Evolutionary conservation across 2,797 vertebrate species (phyloP).

Genomic region (Kryptolebias ocellatus): DNA sequence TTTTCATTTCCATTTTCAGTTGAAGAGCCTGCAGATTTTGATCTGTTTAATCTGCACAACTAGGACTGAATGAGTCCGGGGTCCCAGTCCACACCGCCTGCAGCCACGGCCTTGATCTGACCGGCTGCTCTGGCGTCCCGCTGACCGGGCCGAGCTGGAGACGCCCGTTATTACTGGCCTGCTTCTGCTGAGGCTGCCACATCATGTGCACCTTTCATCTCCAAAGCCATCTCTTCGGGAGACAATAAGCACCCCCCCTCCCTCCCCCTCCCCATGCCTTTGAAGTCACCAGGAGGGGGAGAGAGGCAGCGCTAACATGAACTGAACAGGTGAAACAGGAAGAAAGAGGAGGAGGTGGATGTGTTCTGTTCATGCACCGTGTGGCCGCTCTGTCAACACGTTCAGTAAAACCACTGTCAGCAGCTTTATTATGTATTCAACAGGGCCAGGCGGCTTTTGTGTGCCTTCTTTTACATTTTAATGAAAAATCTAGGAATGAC

Average conservation of each 20-base stretch:
- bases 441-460: constrained; percentile 34
- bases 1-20: constrained; percentile 1
- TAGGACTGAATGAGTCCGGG: constrained; percentile 37
- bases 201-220: constrained; percentile 71
- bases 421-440: constrained; percentile 58
- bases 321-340: constrained; percentile 36
- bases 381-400: constrained; percentile 34
- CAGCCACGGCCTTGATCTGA: constrained; percentile 50
- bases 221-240: constrained; percentile 56
- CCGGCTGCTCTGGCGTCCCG: constrained; percentile 28
- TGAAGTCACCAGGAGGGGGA: constrained; percentile 67
- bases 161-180: constrained; percentile 51
- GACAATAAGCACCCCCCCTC: constrained; percentile 50
- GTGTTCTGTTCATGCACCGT: constrained; percentile 23
- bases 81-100: constrained; percentile 24
- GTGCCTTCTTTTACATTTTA: constrained; percentile 65
- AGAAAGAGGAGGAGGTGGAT: not conserved
- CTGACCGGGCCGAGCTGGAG: constrained; percentile 36
- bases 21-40: constrained; percentile 3
- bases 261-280: constrained; percentile 31
- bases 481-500: constrained; percentile 51
- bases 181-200: constrained; percentile 37
- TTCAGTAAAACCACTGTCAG: constrained; percentile 37
- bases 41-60: constrained; percentile 43
- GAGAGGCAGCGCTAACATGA: constrained; percentile 44